Base-by-base conservation (phyloP, 37 sponge, comb jelly and placozoan genomes). In the Hexactinellida sp. region DNA sequence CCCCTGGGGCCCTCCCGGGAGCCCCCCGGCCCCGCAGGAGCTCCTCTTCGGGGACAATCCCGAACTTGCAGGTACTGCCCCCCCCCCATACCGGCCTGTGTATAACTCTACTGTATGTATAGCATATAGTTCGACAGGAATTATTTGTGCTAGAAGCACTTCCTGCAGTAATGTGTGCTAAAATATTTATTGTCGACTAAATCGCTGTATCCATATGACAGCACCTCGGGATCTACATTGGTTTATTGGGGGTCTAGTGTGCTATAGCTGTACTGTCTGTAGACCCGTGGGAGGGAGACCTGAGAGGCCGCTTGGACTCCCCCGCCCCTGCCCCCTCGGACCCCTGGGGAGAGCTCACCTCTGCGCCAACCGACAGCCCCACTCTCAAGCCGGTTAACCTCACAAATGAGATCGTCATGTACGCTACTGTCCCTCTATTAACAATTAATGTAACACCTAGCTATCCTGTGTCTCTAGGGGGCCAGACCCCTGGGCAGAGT, bases 221-320 rank as follows among this genome's bases (percentile, higher is more conserved):
- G n/a, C n/a, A n/a, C n/a, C n/a, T n/a, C n/a, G n/a, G n/a, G n/a
- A n/a, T n/a, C n/a, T n/a, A n/a, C n/a, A n/a, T n/a, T n/a, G n/a
- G 83, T 36, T n/a, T 1, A 38, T 83, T 1, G 24, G 83, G n/a
- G 83, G n/a, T 0, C 16, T 37, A 21, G 83, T 30, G 37, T 25
- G 83, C 19, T 13, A 32, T 52, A 52, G 54, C 28, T 32, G 82
- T 76, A 9, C 10, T 24, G 24, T 10, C 7, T 76, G 28, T 54
- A 85, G 86, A 85, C 37, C 86, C 86, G 32, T 85, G 86, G 86
- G 55, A 39, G 37, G 37, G 32, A 36, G 83, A 82, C 28, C 83
- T 38, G 36, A 82, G 83, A 1, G 83, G 41, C 13, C 41, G 83
- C 1, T 71, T 82, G 36, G 39, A 37, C 87, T 83, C 38, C 24